Evolutionary conservation across 1,140 invertebrate species (phyloP).

Genomic region (Zeugodacus cucurbitae): DNA sequence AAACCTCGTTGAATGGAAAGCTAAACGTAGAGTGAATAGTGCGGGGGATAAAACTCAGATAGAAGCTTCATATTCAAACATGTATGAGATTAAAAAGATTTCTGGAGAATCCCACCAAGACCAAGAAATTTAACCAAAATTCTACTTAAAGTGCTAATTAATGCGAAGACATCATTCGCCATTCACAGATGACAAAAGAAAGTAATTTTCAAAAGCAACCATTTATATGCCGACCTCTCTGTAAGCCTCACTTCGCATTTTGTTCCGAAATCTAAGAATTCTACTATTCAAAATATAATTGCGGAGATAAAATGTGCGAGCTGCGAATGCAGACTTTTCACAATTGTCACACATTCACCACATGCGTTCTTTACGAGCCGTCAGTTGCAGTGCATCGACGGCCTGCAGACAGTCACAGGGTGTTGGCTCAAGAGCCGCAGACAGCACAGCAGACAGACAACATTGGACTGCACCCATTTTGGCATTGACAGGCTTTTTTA

Average conservation of each 20-base stretch:
- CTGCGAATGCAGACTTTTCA: neutral
- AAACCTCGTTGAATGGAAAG: no score
- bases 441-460: no score
- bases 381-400: neutral
- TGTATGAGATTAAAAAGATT: no score
- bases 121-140: no score
- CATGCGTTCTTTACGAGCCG: neutral
- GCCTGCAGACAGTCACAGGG: neutral
- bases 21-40: no score
- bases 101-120: no score
- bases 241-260: neutral
- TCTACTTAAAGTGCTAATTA: neutral
- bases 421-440: neutral
- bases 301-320: neutral
- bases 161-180: neutral
- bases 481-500: constrained; percentile 34
- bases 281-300: neutral
- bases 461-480: constrained; percentile 6
- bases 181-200: neutral
- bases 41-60: no score
- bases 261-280: neutral
- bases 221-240: no score
- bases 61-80: no score
- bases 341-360: neutral
- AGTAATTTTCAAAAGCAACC: neutral